These are phyloP conservation scores for Zosterops japonicus DNA, from an alignment of 2,113 vertebrate species.

Conservation along the genomic window DNA sequence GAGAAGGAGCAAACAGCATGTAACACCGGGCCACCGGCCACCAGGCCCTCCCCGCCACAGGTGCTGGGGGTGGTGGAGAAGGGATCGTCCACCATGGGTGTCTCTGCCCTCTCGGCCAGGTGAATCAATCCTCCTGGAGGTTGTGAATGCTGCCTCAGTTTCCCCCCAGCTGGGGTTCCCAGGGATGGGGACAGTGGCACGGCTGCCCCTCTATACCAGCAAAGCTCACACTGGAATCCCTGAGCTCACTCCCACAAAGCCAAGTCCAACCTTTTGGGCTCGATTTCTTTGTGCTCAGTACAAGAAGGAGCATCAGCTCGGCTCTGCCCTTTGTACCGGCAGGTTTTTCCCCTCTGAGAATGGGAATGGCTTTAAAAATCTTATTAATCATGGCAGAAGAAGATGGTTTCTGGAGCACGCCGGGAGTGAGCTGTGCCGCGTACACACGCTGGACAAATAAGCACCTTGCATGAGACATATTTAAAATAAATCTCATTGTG, in stretches of 20 bases:
- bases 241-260: background rate
- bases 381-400: background rate
- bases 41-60: background rate
- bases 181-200: rapidly evolving
- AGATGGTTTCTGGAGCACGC: background rate
- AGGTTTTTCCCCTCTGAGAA: background rate
- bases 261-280: background rate
- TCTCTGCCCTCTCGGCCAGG: background rate
- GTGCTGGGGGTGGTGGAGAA: background rate
- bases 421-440: background rate
- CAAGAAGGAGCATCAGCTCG: background rate
- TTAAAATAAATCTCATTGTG: conserved; percentile 30
- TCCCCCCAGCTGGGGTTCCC: background rate
- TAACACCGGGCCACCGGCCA: rapidly evolving
- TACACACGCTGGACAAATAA: conserved; percentile 23
- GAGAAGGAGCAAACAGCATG: background rate
- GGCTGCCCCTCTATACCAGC: rapidly evolving
- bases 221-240: background rate
- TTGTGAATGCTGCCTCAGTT: background rate
- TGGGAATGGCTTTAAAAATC: background rate
- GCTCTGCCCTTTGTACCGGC: background rate
- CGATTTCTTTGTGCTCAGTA: background rate
- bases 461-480: conserved; percentile 30
- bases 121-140: background rate
- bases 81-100: rapidly evolving